Conservation (phyloP, 1,140 invertebrate species). For the Drosophila aff. region DNA sequence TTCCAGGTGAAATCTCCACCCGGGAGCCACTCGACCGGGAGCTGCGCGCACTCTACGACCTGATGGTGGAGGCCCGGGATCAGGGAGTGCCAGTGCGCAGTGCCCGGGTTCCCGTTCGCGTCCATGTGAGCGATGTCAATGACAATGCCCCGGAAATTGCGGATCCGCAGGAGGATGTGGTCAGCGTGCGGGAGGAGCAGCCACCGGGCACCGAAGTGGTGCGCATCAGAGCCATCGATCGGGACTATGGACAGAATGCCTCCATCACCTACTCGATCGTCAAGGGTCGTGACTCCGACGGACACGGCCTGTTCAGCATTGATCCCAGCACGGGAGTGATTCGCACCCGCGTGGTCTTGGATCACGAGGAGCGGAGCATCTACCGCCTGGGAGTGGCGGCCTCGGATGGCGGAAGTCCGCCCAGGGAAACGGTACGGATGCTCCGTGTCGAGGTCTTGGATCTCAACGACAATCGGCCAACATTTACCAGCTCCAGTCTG, state of each 20-base stretch:
- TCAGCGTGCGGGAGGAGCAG: conserved; percentile 95
- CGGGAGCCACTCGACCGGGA: conserved; percentile 94
- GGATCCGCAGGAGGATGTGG: conserved; percentile 93
- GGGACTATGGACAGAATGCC: conserved; percentile 94
- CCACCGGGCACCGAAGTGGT: conserved; percentile 93
- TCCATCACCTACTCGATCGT: conserved; percentile 94
- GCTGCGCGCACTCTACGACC: conserved; percentile 90
- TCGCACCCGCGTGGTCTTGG: conserved; percentile 93
- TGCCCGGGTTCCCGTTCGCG: conserved; percentile 90
- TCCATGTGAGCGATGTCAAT: conserved; percentile 93
- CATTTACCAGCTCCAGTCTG: conserved; percentile 95
- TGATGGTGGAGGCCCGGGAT: conserved; percentile 94
- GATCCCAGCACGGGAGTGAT: conserved; percentile 94
- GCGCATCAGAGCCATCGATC: conserved; percentile 93
- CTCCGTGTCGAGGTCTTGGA: conserved; percentile 95
- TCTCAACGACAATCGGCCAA: conserved; percentile 95
- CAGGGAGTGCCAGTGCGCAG: conserved; percentile 92
- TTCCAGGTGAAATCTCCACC: conserved; percentile 93
- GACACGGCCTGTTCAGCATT: conserved; percentile 93
- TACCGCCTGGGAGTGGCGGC: conserved; percentile 95
- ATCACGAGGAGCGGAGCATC: conserved; percentile 95
- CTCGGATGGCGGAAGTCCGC: conserved; percentile 93
- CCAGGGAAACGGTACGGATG: conserved; percentile 91
- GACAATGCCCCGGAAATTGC: conserved; percentile 96
- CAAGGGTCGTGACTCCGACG: conserved; percentile 93